Evolutionary conservation across 2,113 vertebrate genomes (phyloP).

Genomic region (Scomber scombrus): DNA sequence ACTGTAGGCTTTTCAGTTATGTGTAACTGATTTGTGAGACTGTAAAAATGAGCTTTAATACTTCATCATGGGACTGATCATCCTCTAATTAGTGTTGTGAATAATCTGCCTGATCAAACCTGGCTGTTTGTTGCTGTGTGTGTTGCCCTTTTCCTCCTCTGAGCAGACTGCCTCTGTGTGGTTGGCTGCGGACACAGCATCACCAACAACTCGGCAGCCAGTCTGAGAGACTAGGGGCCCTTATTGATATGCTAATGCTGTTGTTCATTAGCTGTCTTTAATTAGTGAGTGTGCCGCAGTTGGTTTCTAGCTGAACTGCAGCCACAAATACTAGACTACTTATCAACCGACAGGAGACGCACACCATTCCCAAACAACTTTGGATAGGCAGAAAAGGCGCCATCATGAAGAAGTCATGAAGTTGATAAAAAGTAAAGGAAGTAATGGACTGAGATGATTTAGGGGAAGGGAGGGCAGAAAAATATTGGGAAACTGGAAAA

Average conservation of each 20-base stretch:
- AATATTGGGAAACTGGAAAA: background rate
- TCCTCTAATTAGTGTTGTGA: background rate
- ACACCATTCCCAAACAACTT: conserved; percentile 18
- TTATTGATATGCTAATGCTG: conserved; percentile 81
- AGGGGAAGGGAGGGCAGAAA: background rate
- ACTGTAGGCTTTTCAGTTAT: background rate
- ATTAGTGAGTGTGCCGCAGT: conserved; percentile 73
- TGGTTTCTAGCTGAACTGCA: conserved; percentile 57
- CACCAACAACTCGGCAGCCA: conserved; percentile 20
- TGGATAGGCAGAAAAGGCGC: conserved; percentile 1
- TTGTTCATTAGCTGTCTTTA: conserved; percentile 80
- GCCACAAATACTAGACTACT: conserved; percentile 48
- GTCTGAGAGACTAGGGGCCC: conserved; percentile 32
- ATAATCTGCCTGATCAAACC: background rate
- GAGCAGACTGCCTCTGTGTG: conserved; percentile 20
- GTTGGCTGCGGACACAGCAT: conserved; percentile 35
- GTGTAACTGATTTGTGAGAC: background rate
- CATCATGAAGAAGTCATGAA: conserved; percentile 14
- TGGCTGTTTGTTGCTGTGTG: background rate
- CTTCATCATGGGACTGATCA: background rate
- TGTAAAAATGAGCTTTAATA: background rate
- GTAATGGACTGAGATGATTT: background rate
- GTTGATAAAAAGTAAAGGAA: conserved; percentile 1
- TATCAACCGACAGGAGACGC: conserved; percentile 57
- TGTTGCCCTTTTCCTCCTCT: background rate